Conservation (phyloP, 2,888 invertebrate genomes). For the Galerucella nymphaeae region DNA sequence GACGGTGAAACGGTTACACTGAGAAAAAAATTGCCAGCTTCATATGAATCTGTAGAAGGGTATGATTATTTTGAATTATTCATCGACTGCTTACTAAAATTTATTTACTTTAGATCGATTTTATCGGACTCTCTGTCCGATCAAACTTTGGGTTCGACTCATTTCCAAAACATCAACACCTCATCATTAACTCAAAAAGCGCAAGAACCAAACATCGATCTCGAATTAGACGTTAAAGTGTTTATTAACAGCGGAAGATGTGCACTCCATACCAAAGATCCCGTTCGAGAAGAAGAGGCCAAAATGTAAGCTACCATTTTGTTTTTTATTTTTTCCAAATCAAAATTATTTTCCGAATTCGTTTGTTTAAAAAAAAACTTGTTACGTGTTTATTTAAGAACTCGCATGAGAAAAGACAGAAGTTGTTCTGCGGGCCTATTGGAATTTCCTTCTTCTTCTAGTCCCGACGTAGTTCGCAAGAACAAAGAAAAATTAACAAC, state of each 20-base stretch:
- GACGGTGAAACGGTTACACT: slow-evolving; percentile 75
- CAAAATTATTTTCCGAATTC: too few relatives aligned
- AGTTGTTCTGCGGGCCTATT: slow-evolving; percentile 64
- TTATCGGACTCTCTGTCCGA: slow-evolving; percentile 52
- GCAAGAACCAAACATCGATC: slow-evolving; percentile 92
- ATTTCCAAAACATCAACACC: slow-evolving; percentile 46
- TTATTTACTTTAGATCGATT: slow-evolving; percentile 41
- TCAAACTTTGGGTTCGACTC: slow-evolving; percentile 47
- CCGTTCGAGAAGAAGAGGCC: slow-evolving; percentile 74
- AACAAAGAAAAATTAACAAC: slow-evolving; percentile 62
- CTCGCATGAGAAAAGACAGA: slow-evolving; percentile 79
- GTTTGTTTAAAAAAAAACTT: too few relatives aligned
- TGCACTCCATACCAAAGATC: slow-evolving; percentile 92
- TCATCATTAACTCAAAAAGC: slow-evolving; percentile 65
- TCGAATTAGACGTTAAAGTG: slow-evolving; percentile 95
- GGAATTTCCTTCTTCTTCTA: slow-evolving; percentile 59
- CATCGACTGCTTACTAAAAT: neutral
- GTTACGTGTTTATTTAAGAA: slow-evolving; percentile 52
- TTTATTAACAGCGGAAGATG: slow-evolving; percentile 97
- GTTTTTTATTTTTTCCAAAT: neutral
- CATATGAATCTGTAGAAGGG: slow-evolving; percentile 60
- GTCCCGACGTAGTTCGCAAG: slow-evolving; percentile 62
- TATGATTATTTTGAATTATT: slow-evolving; percentile 37
- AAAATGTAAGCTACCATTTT: slow-evolving; percentile 63
- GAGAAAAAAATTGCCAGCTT: slow-evolving; percentile 67